Evolutionary conservation across 1,140 invertebrate genomes (phyloP), one percentile per base, ranked within the genome.

Genomic region (Trichogramma pretiosum): DNA sequence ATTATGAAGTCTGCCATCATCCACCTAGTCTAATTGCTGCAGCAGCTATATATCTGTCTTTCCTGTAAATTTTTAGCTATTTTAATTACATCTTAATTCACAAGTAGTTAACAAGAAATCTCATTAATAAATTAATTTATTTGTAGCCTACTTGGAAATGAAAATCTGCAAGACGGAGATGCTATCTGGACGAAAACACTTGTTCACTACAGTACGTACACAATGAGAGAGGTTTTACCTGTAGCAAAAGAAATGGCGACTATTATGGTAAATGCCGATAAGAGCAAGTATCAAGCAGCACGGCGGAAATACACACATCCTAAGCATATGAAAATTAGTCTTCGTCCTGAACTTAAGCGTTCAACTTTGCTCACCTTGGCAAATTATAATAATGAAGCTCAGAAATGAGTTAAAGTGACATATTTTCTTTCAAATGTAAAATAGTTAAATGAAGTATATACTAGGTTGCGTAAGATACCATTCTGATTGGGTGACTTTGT

Each of bases 21-120:
- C 72, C 74, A 42, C 92, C 94, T 4, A 97, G 93, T 11, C 54
- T 80, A n/a, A 67, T 85, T 33, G 86, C 87, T 38, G 86, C 86
- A 44, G 81, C 81, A 34, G 78, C 84, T 24, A 68, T 87, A 35
- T 88, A 81, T 67, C 68, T 90, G 22, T 76, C 86, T 23, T 73
- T 84, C 39, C 70, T 74, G 69, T 72, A 60, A 67, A 67, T 61
- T 40, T 35, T 22, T 16, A 28, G 19, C 34, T 40, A 22, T 24
- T 2, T 45, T 43, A 1, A 9, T 22, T 14, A 32, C 16, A 19
- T 50, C 46, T 22, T 39, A 32, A 32, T 10, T 10, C n/a, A n/a
- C 10, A 32, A 32, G 19, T 17, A 36, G 34, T 18, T 17, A 36
- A 5, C 34, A 17, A 17, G 34, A 10, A n/a, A 13, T n/a, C 9